Evolutionary conservation across 2,888 invertebrate species (phyloP), one percentile per base, ranked within the genome.

Genomic region (Hipparchia semele): DNA sequence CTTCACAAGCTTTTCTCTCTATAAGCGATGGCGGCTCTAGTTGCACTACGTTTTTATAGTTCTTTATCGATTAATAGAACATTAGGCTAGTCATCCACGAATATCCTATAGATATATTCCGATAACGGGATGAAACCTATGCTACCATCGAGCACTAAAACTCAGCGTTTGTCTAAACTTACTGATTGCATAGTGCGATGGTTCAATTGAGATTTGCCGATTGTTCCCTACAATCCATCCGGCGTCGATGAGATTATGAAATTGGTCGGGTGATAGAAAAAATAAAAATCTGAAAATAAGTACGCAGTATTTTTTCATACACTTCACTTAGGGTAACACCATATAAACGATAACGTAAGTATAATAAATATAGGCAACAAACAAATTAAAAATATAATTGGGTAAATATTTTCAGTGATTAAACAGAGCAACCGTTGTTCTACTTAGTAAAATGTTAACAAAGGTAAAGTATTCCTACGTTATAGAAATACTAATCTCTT

Each of bases 251-350:
- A 84, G 83, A 81, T 86, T 87, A 90, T 86, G 88, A 89, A 87
- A 90, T 90, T 90, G 90, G 88, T 91, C 90, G 83, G 92, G 91
- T 87, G 90, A 91, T 87, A 91, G 88, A 89, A 91, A 92, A 93
- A 93, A 91, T 90, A 93, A 94, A 92, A 94, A 93, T 92, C 92
- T 92, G 91, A 93, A 92, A 93, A 91, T 92, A 93, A 92, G 88
- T 92, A 91, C 87, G 92, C 90, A 93, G 91, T 85, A 90, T 93
- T 92, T 93, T 93, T 92, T 92, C 90, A 92, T 88, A 92, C 87
- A 91, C 88, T 90, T 92, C 89, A 86, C 89, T 91, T 90, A 90
- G 82, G 85, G 84, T 87, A 86, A 89, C 86, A 83, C 46, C 73
- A 87, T 90, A 87, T 87, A 90, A 90, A 90, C 84, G 87, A 84